Conservation (phyloP, 2,797 vertebrate species). For the Salarias fasciatus region DNA sequence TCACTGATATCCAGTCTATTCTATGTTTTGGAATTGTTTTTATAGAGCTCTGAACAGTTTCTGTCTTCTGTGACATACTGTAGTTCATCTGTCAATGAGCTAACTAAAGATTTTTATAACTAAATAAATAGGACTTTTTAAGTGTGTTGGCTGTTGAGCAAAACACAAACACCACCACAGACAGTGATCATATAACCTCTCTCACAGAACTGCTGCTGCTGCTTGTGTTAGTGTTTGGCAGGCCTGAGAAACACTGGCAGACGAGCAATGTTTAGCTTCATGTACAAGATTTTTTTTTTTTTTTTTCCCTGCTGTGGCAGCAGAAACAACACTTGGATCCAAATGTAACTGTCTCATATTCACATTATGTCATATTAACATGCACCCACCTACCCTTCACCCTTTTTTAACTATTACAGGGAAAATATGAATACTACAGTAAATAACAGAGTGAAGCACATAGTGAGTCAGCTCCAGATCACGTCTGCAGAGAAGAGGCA, state of each 20-base stretch:
- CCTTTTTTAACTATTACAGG: not conserved
- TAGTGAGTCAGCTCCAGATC: too few species aligned
- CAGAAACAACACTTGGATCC: not conserved
- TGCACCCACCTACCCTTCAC: not conserved
- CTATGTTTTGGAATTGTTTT: too few species aligned
- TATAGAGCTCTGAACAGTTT: too few species aligned
- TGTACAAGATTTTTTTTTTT: not conserved
- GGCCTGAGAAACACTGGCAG: not conserved
- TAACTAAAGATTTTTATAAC: not conserved
- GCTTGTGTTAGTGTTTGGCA: not conserved
- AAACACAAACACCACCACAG: not conserved
- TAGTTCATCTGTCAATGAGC: too few species aligned
- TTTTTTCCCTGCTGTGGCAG: not conserved
- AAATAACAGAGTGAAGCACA: too few species aligned
- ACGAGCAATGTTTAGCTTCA: not conserved
- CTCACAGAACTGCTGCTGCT: not conserved
- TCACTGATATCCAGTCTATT: too few species aligned
- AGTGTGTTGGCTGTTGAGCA: not conserved
- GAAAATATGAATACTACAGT: too few species aligned
- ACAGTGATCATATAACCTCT: not conserved
- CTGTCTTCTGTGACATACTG: too few species aligned
- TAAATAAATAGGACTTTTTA: not conserved
- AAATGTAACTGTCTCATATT: not conserved
- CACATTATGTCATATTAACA: not conserved
- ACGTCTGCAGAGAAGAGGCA: too few species aligned